A percentile compares a stretch with the other conserved stretches of the same genome.
These are phyloP conservation scores for Tethya wilhelma DNA, from an alignment of 37 sponge, comb jelly and placozoan genomes.

Conservation along the genomic window DNA sequence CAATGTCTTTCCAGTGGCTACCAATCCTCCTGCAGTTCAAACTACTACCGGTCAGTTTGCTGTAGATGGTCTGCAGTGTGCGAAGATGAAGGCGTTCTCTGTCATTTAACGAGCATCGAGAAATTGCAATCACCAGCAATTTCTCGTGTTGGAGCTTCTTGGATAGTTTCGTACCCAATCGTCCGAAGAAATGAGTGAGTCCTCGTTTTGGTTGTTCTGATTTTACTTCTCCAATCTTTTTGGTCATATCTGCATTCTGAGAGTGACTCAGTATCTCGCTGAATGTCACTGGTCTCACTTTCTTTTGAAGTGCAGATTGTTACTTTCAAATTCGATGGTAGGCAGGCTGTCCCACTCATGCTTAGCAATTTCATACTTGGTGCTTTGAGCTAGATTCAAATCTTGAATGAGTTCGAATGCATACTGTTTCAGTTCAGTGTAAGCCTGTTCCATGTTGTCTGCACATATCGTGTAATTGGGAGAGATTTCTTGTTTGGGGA, in stretches of 20 bases:
- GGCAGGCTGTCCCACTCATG: constrained; percentile 64
- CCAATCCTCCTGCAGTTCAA: constrained; percentile 77
- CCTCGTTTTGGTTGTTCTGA: constrained; percentile 22
- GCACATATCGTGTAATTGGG: constrained; percentile 35
- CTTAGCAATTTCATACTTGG: constrained; percentile 10
- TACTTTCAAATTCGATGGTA: constrained; percentile 32
- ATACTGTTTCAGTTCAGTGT: constrained; percentile 17
- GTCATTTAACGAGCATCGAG: constrained; percentile 61
- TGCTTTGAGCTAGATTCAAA: background rate
- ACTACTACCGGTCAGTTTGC: constrained; percentile 59
- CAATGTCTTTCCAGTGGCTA: constrained; percentile 89
- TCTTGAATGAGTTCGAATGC: constrained; percentile 20
- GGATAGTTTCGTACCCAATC: constrained; percentile 43
- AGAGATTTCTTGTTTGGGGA: background rate
- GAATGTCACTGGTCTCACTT: constrained; percentile 34
- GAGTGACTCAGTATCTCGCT: constrained; percentile 65
- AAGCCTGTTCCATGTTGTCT: constrained; percentile 36
- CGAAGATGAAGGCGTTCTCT: constrained; percentile 62
- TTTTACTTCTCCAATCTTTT: constrained; percentile 33
- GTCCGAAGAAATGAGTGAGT: constrained; percentile 19
- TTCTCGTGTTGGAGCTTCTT: constrained; percentile 69
- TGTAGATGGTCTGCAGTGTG: constrained; percentile 77
- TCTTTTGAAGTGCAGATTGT: background rate
- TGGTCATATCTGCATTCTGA: constrained; percentile 42
- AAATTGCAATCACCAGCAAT: constrained; percentile 69